A percentile compares a stretch with the other conserved stretches of the same genome.
phyloP scores from a whole-genome alignment of 2,113 vertebrate species.

The Tragelaphus strepsiceros region DNA sequence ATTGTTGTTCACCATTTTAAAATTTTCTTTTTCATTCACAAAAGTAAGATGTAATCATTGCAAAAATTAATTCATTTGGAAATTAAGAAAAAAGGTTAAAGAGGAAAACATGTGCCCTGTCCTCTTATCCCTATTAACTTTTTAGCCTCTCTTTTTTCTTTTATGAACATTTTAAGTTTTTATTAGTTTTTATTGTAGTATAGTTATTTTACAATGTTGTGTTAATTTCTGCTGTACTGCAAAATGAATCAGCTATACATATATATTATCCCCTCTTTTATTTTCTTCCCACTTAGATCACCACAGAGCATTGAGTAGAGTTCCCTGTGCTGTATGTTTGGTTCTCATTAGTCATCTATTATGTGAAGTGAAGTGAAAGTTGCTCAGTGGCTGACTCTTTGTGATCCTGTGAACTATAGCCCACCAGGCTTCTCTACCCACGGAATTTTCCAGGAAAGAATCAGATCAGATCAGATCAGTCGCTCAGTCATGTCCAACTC shows the following conservation, averaged over 20 bases:
- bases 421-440: background rate
- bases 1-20: background rate
- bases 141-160: background rate
- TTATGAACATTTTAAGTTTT: background rate
- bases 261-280: background rate
- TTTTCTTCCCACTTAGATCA: background rate
- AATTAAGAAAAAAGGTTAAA: background rate
- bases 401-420: background rate
- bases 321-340: background rate
- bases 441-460: background rate
- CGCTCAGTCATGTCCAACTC: no score
- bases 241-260: background rate
- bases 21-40: background rate
- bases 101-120: background rate
- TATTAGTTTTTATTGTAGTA: background rate
- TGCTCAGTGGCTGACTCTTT: background rate
- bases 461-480: no score
- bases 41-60: background rate
- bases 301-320: background rate
- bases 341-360: background rate
- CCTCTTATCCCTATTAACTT: background rate
- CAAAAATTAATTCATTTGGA: background rate
- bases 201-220: background rate
- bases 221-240: background rate
- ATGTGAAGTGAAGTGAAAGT: background rate